Evolutionary conservation across 2,113 vertebrate species (phyloP), one percentile per base, ranked within the genome.

Genomic region (Telmatochromis sp.): DNA sequence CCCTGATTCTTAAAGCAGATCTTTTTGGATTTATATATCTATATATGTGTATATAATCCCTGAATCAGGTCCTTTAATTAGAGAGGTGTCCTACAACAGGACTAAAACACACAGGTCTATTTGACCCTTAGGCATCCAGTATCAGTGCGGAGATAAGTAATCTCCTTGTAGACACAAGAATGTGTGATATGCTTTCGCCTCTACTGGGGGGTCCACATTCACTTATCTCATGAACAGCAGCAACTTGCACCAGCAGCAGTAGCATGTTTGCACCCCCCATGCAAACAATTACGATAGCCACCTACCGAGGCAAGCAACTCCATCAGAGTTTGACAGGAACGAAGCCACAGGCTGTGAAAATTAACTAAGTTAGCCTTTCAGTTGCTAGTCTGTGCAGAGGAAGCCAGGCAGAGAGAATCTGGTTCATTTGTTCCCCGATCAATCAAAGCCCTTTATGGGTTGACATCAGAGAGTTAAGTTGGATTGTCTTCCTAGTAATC

Each of bases 361-460:
- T 89, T 86, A 94, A 94, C 89, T 85, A 51, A 94, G 88, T 94
- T 94, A 92, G 60, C 88, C 83, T 89, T 96, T 96, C 91, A 93
- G 68, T 91, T 92, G 86, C 80, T 47, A 31, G 81, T 90, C 81
- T 63, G 57, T 81, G 65, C 45, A 60, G 81, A 86, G 86, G 92
- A 91, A 91, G 51, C 78, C 84, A 85, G 89, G 85, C 85, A 60
- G 84, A 82, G 89, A 89, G 58, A 93, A 90, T 85, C 86, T 88
- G 90, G 21, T 81, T 58, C 87, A 92, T 84, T 94, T 92, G 90
- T 92, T 92, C 75, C 63, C 90, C 21, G 87, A 95, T 95, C 95
- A 95, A 95, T 96, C 95, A 95, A 86, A 93, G 91, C n/a, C 89
- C 40, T 84, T 91, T 93, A 87, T 83, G 65, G 86, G 89, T 89